A percentile compares a stretch with the other conserved stretches of the same genome.
These are phyloP conservation scores for Lycophotia porphyrea DNA, from an alignment of 2,888 invertebrate species.

Conservation along the genomic window DNA sequence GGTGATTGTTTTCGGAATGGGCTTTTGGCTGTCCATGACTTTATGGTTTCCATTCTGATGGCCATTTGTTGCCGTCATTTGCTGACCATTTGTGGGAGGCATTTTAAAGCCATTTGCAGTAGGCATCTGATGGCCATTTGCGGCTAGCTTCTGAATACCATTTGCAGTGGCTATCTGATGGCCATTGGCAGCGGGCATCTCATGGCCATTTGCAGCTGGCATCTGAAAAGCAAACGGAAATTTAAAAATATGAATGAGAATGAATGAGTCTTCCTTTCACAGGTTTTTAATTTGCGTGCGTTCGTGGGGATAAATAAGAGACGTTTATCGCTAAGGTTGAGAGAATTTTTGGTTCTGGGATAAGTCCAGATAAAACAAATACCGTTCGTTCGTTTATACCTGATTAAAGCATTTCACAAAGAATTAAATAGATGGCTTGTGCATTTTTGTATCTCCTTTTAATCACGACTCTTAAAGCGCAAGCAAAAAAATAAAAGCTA, in stretches of 20 bases:
- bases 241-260: neutral
- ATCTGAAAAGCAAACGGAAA: slow-evolving; percentile 28
- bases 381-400: neutral
- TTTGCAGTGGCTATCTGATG: slow-evolving; percentile 8
- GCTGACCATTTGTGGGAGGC: slow-evolving; percentile 62
- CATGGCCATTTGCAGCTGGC: slow-evolving; percentile 32
- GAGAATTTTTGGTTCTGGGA: neutral
- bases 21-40: slow-evolving; percentile 66
- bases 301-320: neutral
- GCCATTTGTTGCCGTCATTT: slow-evolving; percentile 84
- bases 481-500: neutral
- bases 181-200: slow-evolving; percentile 14
- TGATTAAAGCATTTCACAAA: neutral
- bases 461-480: neutral
- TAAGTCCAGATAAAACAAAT: neutral
- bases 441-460: neutral
- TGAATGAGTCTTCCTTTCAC: neutral
- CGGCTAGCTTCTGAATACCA: slow-evolving; percentile 8
- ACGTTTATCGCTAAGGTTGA: neutral
- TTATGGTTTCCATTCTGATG: slow-evolving; percentile 79
- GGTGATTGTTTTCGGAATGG: slow-evolving; percentile 38
- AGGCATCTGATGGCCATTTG: slow-evolving; percentile 8
- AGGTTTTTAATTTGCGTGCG: neutral
- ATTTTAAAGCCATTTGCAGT: slow-evolving; percentile 16
- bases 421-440: neutral